Base-by-base conservation (phyloP, 2,797 vertebrate species). In the Falco columbarius region DNA sequence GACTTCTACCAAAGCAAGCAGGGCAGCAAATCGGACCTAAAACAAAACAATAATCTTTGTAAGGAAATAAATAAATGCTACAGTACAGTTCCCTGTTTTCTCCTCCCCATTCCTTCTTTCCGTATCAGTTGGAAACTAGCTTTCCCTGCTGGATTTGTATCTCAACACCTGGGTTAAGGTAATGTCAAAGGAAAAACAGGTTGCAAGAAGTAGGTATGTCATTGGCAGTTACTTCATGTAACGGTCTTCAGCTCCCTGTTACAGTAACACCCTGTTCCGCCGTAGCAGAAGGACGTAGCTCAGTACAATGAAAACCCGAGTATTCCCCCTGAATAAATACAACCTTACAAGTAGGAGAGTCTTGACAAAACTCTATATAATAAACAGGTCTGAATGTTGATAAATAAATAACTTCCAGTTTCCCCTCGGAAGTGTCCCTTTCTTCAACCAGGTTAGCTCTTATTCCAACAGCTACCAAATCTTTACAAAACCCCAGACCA, bases 1-100 rank as follows among this genome's bases (percentile, higher is more conserved):
- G 95, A 99, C 80, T 94, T 99, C 98, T 94, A 98, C 82, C 89
- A 99, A 93, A 94, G 99, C 92, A 67, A 99, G 73, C 77, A 99
- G 97, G 65, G 99, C 98, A 26, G 99, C 99, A 98, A 99, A 99
- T 29, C 99, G 98, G 61, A 99, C 99, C 99, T 99, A 97, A 81
- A 93, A 15, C 42, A 58, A 90, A 72, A 71, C 46, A 66, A 40
- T 19, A 36, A 40, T 24, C 26, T 62, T 19, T 1, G 2, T 91
- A 40, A 89, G 54, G 47, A 89, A 92, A 88, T 19, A 73, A 94
- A 80, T 42, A 42, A 42, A 44, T 19, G 34, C 32, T 59, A 58
- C 12, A 44, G 17, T 58, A 13, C 1, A 51, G 18, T 66, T 70
- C 72, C 14, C 17, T 26, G 4, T 51, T 24, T 46, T 6, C 40